These are phyloP conservation scores for Campodea augens DNA, from an alignment of 1,140 invertebrate species.

Conservation along the genomic window DNA sequence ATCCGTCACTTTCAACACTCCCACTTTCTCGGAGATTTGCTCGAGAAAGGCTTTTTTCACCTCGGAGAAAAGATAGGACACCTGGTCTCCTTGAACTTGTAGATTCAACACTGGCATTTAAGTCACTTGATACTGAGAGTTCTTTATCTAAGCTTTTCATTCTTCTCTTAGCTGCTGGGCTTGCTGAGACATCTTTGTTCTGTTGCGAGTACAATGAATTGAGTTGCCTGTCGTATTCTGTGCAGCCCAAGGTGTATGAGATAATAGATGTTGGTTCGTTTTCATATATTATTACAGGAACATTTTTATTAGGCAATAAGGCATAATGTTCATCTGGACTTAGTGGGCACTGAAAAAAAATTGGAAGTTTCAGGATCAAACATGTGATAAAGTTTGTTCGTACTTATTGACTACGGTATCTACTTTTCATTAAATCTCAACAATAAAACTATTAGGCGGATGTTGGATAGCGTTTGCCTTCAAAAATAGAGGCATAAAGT, in stretches of 20 bases:
- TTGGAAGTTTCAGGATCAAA: neutral
- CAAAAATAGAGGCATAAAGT: too few species aligned
- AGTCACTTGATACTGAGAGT: neutral
- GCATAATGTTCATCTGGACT: constrained; percentile 42
- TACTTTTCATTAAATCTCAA: too few species aligned
- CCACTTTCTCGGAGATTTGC: too few species aligned
- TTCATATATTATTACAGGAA: constrained; percentile 62
- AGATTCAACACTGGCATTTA: neutral
- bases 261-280: constrained; percentile 77
- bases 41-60: constrained; percentile 1
- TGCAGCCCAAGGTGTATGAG: constrained; percentile 55
- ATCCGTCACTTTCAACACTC: neutral
- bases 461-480: too few species aligned
- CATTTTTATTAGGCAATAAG: constrained; percentile 28
- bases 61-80: constrained; percentile 8
- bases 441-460: too few species aligned
- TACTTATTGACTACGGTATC: too few species aligned
- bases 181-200: too few species aligned
- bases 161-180: too few species aligned
- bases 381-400: too few species aligned
- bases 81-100: neutral
- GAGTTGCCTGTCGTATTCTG: constrained; percentile 43
- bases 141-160: too few species aligned
- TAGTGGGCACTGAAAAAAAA: constrained; percentile 28
- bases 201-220: too few species aligned